These are phyloP conservation scores for Scelioninae gen. 1 DNA, from an alignment of 2,888 invertebrate genomes.

Conservation along the genomic window DNA sequence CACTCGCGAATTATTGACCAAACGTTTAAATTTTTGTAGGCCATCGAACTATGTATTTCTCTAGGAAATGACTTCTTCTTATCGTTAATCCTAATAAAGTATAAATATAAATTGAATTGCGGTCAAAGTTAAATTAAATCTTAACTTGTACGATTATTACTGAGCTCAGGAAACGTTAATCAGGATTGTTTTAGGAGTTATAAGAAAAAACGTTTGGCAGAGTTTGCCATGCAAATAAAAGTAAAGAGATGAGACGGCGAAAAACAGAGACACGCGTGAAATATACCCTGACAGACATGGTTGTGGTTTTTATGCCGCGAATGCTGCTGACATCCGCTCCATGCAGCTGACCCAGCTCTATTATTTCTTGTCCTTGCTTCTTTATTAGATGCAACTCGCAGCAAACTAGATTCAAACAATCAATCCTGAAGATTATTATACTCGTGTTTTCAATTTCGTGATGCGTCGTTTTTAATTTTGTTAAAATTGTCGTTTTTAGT, in stretches of 20 bases:
- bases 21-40: background rate
- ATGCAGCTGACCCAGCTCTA: constrained; percentile 77
- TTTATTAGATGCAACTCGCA: constrained; percentile 60
- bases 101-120: too few relatives aligned
- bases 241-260: constrained; percentile 22
- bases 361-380: constrained; percentile 74
- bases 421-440: constrained; percentile 24
- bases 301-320: constrained; percentile 73
- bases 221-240: background rate
- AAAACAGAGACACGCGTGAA: constrained; percentile 57
- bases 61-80: too few relatives aligned
- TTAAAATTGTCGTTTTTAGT: too few relatives aligned
- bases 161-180: background rate
- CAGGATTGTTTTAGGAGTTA: background rate
- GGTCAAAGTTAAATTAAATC: too few relatives aligned
- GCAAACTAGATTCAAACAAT: constrained; percentile 33
- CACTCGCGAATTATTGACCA: background rate
- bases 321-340: constrained; percentile 78
- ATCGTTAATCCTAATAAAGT: too few relatives aligned
- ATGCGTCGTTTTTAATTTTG: background rate
- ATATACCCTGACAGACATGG: constrained; percentile 55
- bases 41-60: background rate
- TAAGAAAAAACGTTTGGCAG: background rate
- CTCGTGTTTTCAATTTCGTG: constrained; percentile 18
- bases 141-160: too few relatives aligned